Evolutionary conservation across 2,797 vertebrate genomes (phyloP), one percentile per base, ranked within the genome.

Genomic region (Hirundo rustica): DNA sequence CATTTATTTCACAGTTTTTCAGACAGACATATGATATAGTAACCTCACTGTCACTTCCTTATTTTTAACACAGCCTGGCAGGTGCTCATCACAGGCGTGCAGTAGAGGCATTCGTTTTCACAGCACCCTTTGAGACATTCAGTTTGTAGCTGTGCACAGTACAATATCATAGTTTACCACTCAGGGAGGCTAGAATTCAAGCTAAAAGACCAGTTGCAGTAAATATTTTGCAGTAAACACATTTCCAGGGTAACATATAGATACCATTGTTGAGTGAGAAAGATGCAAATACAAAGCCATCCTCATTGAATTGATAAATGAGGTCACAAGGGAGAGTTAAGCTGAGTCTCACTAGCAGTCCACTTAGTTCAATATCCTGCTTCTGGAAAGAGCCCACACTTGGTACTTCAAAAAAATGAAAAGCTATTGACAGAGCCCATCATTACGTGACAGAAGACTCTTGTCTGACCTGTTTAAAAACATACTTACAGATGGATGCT

Each of bases 1-100:
- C 29, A 73, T 84, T 90, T 82, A 75, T 87, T 76, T 87, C 40
- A 67, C 70, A 65, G 32, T 50, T 91, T 94, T 94, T 89, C 47
- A 89, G 57, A 54, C 2, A 3, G 72, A 27, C 66, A 57, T 88
- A 80, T 58, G 57, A 82, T 77, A 73, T 0, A 53, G 26, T 61
- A 57, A 91, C 60, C 71, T 82, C 71, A 50, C 25, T 65, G 30
- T 50, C 74, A 67, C 53, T 75, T 48, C 36, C 38, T 77, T 54
- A 51, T 77, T 87, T 78, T 82, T 73, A 71, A 84, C 13, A 57
- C 32, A 65, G 14, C 25, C 62, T 79, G 57, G 32, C 72, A 87
- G 87, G 57, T 77, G 75, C 23, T 90, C 29, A 64, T 88, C 67
- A 54, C 32, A 75, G 44, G 8, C 22, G 1, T 18, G 68, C 32